Percentiles rank a stretch among this genome's conserved stretches.
Evolutionary conservation across 2,888 invertebrate genomes (phyloP).

Genomic region (Aporophyla lueneburgensis): DNA sequence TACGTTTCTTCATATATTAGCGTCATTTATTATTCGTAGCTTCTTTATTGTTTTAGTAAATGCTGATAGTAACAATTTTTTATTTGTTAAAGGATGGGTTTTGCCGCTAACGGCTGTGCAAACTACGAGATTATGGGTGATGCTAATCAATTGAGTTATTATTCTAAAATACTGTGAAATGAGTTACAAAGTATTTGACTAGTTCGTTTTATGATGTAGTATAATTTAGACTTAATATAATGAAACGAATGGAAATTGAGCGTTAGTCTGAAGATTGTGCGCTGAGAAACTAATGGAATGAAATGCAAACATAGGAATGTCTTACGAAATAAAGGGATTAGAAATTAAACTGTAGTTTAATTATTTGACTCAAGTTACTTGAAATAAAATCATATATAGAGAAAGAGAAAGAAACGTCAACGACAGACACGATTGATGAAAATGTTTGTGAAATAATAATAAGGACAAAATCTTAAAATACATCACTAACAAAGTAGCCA

Average conservation of each 20-base stretch:
- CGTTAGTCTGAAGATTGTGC: conserved; percentile 43
- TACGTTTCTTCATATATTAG: conserved; percentile 5
- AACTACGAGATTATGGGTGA: conserved; percentile 51
- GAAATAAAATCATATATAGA: background rate
- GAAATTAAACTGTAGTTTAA: background rate
- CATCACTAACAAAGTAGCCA: conserved; percentile 8
- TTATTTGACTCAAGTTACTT: background rate
- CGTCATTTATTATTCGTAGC: conserved; percentile 10
- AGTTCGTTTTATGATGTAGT: conserved; percentile 49
- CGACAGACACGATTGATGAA: background rate
- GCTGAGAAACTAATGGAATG: conserved; percentile 41
- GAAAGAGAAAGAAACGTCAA: background rate
- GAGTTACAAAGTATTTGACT: conserved; percentile 46
- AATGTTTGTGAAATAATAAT: background rate
- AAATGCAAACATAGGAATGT: conserved; percentile 43
- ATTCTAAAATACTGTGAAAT: conserved; percentile 54
- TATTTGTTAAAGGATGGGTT: conserved; percentile 24
- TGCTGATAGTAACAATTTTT: conserved; percentile 28
- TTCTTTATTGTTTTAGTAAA: conserved; percentile 57
- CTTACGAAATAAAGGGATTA: conserved; percentile 20
- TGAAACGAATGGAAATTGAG: conserved; percentile 30
- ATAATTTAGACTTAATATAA: conserved; percentile 53
- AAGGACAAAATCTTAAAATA: background rate
- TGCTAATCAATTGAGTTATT: conserved; percentile 60
- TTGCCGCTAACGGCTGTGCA: conserved; percentile 42